Base-by-base conservation (phyloP, 2,888 invertebrate genomes). In the Ischnura elegans region DNA sequence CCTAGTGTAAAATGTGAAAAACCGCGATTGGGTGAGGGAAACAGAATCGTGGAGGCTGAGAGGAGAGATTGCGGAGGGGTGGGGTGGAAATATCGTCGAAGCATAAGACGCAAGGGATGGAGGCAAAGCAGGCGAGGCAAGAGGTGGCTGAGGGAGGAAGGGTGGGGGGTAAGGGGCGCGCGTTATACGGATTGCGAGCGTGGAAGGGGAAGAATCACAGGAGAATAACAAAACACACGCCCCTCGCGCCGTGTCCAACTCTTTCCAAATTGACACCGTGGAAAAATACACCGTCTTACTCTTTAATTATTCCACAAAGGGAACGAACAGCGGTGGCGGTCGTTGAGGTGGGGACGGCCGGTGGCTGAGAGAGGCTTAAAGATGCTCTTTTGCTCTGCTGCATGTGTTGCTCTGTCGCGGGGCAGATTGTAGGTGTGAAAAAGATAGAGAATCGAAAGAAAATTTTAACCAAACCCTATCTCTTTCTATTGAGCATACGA, bases 301-400 rank as follows among this genome's bases (percentile, higher is more conserved):
- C 76, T 76, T n/a, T 76, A 76, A 76, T 76, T 76, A 76, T 76
- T 76, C 36, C 76, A 36, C 76, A 76, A 76, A 76, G 76, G 76
- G 76, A 76, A 76, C 76, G n/a, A 76, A 76, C 36, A 36, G 36
- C 13, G 61, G 21, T 6, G n/a, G n/a, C n/a, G 61, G 25, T n/a
- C 25, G 61, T 0, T 8, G 36, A 76, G n/a, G n/a, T n/a, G n/a
- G n/a, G n/a, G n/a, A n/a, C 4, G 61, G 61, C 0, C n/a, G n/a
- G n/a, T 3, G 76, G 36, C 36, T 29, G 36, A 76, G n/a, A n/a
- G n/a, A n/a, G n/a, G n/a, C n/a, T n/a, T n/a, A n/a, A n/a, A n/a
- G n/a, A n/a, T n/a, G n/a, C n/a, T n/a, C n/a, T n/a, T n/a, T n/a
- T n/a, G n/a, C n/a, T n/a, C n/a, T n/a, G n/a, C n/a, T n/a, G n/a